phyloP scores from a whole-genome alignment of 2,888 invertebrate species.

The Prosapia bicincta region DNA sequence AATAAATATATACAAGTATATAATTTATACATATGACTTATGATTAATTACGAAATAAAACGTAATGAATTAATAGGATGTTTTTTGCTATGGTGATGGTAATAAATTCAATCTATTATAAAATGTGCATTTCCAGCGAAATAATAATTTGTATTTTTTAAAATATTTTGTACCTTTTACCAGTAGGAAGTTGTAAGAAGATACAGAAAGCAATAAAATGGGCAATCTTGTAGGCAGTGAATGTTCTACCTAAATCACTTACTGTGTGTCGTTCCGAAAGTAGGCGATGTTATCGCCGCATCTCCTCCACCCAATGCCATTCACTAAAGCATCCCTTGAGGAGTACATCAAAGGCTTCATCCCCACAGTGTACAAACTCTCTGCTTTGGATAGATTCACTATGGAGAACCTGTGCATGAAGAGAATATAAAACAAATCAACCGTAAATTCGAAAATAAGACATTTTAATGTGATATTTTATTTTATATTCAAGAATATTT shows the following conservation, averaged over 20 bases:
- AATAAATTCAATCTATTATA: no score
- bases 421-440: background rate
- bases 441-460: no score
- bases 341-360: constrained; percentile 91
- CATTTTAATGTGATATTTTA: no score
- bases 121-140: no score
- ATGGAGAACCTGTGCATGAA: constrained; percentile 87
- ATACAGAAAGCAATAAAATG: no score
- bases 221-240: background rate
- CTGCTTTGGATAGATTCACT: constrained; percentile 61
- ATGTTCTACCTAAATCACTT: constrained; percentile 36
- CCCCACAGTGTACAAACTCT: constrained; percentile 89
- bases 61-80: no score
- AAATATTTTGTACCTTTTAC: background rate
- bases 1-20: no score
- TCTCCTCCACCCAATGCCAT: constrained; percentile 83
- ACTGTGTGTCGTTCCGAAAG: constrained; percentile 74
- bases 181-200: background rate
- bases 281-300: constrained; percentile 91
- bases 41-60: no score
- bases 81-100: no score
- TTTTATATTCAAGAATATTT: no score
- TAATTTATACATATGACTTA: no score
- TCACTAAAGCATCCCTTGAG: constrained; percentile 74
- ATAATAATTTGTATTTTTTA: background rate